Conservation (phyloP, 2,888 invertebrate species). For the Xylota segnis region DNA sequence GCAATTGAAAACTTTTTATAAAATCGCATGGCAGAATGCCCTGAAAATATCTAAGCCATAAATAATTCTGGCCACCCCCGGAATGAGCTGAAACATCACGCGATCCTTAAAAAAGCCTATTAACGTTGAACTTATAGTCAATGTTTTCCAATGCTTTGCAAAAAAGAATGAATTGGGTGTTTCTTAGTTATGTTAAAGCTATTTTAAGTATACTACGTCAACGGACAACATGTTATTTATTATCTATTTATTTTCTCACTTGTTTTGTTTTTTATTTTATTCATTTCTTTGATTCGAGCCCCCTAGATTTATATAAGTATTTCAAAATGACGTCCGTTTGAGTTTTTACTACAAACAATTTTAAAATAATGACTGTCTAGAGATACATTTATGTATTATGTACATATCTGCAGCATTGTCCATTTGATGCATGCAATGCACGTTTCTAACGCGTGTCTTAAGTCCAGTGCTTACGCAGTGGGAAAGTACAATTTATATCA, state of each 20-base stretch:
- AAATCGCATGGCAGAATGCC: not conserved
- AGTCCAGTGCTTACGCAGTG: not conserved
- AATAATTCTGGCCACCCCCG: not conserved
- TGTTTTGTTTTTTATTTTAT: not conserved
- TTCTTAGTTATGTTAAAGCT: not conserved
- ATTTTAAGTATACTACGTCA: slow-evolving; percentile 16
- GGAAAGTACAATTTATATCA: not conserved
- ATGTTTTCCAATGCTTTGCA: not conserved
- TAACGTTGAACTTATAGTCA: not conserved
- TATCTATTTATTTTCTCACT: not conserved
- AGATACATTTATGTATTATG: too few species aligned
- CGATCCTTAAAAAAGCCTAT: slow-evolving; percentile 9
- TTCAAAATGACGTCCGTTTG: not conserved
- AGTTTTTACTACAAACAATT: not conserved
- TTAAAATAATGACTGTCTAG: not conserved
- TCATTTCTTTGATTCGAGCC: not conserved
- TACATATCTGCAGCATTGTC: not conserved
- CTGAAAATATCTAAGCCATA: not conserved
- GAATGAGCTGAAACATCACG: not conserved
- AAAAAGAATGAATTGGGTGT: slow-evolving; percentile 10
- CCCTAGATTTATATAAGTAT: not conserved
- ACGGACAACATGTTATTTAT: not conserved
- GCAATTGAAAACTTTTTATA: not conserved
- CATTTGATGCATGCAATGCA: not conserved
- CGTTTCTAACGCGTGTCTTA: not conserved